Base-by-base conservation (phyloP, 2,888 invertebrate genomes). In the Lamproptera curius region DNA sequence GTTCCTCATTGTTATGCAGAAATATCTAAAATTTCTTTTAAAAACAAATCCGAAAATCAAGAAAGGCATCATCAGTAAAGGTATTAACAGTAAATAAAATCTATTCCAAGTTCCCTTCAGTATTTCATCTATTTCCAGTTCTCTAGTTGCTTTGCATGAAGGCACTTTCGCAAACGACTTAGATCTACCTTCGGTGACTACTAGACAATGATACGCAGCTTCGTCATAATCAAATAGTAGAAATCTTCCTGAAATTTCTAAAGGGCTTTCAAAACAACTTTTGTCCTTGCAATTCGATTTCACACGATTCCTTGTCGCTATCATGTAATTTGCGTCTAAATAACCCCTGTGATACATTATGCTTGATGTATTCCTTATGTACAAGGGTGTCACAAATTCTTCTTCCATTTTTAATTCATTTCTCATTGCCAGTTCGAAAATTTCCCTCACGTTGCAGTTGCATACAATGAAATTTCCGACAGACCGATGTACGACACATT, bases 391-490 rank as follows among this genome's bases (percentile, higher is more conserved):
- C 20, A 58, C 48, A 2, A 38, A 26, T 13, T 40, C 35, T 0
- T 43, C 39, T 3, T 38, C 43, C 1, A 16, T 28, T 0, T 5
- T 17, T 13, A 53, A 37, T 57, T 58, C 56, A 17, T 55, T 58
- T 20, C 47, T 52, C 35, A 56, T 37, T 0, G 76, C 76, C 11
- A 75, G 57, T 28, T 89, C 86, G 26, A 88, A 78, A 6, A 91
- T 69, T n/a, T 90, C 85, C 46, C 87, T 79, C 0, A 88, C 64
- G 2, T 83, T 67, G 50, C 92, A 91, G 42, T 89, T 89, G 59
- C 93, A 93, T 0, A 90, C 73, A 14, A 92, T 85, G 5, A 86
- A 85, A 59, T 93, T 93, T 0, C 77, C 0, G 89, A 83, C 0
- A 93, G 42, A 0, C 84, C 86, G 0, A 92, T 51, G 46, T 81